phyloP scores from a whole-genome alignment of 2,113 vertebrate species.

The Glaucomys volans region DNA sequence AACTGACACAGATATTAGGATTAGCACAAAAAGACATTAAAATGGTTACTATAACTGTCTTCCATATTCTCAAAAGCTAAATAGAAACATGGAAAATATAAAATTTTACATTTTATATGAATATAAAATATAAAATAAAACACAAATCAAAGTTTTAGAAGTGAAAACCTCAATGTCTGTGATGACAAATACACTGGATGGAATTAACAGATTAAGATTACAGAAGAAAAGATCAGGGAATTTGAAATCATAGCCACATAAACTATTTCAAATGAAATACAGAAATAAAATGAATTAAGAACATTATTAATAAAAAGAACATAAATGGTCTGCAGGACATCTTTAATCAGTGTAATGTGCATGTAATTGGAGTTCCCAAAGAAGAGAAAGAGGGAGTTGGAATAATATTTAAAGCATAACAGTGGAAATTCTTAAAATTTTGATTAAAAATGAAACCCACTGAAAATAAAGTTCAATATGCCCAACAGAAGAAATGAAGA shows the following conservation, averaged over 20 bases:
- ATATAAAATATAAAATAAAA: too few species aligned
- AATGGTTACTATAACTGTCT: background rate
- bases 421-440: background rate
- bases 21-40: background rate
- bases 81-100: background rate
- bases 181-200: background rate
- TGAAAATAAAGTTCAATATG: background rate
- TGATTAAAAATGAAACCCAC: background rate
- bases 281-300: slow-evolving; percentile 15
- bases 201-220: background rate
- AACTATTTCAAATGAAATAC: background rate
- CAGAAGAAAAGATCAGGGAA: background rate
- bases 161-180: background rate
- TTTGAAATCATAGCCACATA: background rate
- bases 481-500: background rate
- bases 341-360: background rate
- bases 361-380: background rate
- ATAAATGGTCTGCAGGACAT: background rate
- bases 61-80: background rate
- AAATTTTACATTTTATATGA: too few species aligned
- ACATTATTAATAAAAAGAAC: background rate
- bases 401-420: background rate
- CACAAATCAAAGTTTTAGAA: slow-evolving; percentile 20
- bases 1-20: slow-evolving; percentile 31
- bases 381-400: background rate